phyloP scores from a whole-genome alignment of 2,888 invertebrate species.

The Phengaris arion region DNA sequence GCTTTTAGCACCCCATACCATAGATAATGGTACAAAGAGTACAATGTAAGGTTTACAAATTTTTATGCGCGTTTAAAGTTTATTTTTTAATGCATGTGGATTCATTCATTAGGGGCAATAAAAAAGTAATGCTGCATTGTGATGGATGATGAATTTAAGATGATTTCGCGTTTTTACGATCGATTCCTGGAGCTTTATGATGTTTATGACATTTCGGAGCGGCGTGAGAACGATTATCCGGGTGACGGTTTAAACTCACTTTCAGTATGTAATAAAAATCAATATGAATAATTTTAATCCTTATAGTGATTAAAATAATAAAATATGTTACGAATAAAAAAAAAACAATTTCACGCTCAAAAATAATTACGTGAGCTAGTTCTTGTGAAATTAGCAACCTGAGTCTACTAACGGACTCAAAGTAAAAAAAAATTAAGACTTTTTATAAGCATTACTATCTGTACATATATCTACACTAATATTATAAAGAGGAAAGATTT shows the following conservation, averaged over 20 bases:
- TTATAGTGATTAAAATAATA: background rate
- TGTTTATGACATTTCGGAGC: conserved; percentile 51
- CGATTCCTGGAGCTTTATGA: conserved; percentile 63
- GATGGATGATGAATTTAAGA: conserved; percentile 69
- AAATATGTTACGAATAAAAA: background rate
- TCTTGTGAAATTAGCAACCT: no score
- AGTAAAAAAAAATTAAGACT: no score
- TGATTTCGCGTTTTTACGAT: conserved; percentile 75
- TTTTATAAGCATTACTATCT: no score
- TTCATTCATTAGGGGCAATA: conserved; percentile 66
- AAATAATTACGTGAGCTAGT: no score
- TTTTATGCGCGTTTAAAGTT: conserved; percentile 68
- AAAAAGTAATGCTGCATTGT: conserved; percentile 73
- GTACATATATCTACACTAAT: no score
- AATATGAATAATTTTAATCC: background rate
- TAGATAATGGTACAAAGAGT: conserved; percentile 48
- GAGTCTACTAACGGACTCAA: no score
- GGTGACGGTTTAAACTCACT: conserved; percentile 30
- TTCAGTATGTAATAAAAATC: conserved; percentile 4
- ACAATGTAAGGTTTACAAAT: conserved; percentile 69
- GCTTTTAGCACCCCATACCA: conserved; percentile 60
- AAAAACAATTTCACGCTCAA: background rate
- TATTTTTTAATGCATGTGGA: conserved; percentile 67
- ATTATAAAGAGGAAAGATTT: no score
- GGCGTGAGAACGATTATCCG: conserved; percentile 59